Conservation (phyloP, 2,113 vertebrate genomes). For the Petrocephalus microphthalmus region DNA sequence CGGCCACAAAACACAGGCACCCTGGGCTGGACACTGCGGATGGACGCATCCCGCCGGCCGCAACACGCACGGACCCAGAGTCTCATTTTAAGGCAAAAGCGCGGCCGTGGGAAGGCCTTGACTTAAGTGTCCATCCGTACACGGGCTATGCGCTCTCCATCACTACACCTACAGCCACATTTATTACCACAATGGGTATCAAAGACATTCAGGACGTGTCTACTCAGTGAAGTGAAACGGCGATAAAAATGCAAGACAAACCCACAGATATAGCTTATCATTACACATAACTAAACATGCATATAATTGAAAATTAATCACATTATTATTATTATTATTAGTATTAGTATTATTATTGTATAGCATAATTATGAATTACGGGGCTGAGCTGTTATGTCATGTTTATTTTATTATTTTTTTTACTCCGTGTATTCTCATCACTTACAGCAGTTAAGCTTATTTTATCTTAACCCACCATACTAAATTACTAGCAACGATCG, state of each 20-base stretch:
- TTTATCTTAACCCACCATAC: background rate
- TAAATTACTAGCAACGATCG: conserved; percentile 56
- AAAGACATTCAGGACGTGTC: background rate
- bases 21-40: background rate
- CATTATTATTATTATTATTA: too few species aligned
- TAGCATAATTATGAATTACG: background rate
- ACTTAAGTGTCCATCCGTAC: background rate
- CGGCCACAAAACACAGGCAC: background rate
- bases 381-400: background rate
- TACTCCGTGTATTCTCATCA: background rate
- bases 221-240: background rate
- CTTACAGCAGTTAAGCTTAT: background rate
- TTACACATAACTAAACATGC: background rate
- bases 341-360: background rate
- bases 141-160: background rate
- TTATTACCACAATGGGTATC: background rate
- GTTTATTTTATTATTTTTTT: background rate
- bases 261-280: background rate
- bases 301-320: background rate
- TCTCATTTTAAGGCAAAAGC: background rate
- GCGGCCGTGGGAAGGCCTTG: background rate
- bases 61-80: background rate
- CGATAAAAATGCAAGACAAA: background rate
- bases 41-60: background rate
- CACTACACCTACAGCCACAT: background rate